phyloP scores from a whole-genome alignment of 2,797 vertebrate species.

The Lates japonicus region DNA sequence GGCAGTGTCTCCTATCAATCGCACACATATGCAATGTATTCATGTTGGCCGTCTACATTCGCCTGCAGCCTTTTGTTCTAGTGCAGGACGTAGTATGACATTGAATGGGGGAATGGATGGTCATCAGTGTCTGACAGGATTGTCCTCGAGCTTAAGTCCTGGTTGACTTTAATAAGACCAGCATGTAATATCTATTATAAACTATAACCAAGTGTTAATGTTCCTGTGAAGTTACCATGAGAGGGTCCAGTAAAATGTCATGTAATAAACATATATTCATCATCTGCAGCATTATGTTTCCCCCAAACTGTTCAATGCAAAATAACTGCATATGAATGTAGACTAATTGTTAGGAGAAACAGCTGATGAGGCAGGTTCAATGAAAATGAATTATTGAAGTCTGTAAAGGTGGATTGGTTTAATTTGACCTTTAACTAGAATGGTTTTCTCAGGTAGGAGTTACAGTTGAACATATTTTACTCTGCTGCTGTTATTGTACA shows the following conservation, averaged over 20 bases:
- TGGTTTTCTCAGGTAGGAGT: slow-evolving; percentile 16
- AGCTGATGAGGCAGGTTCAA: neutral
- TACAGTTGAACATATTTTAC: neutral
- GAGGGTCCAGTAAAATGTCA: too few relatives aligned
- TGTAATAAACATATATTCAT: neutral
- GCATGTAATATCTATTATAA: neutral
- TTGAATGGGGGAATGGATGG: too few relatives aligned
- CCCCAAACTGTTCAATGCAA: neutral
- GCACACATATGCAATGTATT: neutral
- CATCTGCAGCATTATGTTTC: neutral
- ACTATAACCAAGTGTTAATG: neutral
- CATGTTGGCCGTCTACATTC: neutral
- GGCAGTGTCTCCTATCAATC: neutral
- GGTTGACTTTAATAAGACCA: too few relatives aligned
- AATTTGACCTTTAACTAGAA: neutral
- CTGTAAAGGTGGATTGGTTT: neutral
- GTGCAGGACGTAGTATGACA: neutral
- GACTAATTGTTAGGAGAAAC: neutral
- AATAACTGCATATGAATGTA: neutral
- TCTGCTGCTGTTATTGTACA: neutral
- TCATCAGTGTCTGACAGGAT: too few relatives aligned
- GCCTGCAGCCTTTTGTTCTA: neutral
- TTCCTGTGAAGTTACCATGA: neutral
- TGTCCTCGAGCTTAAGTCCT: too few relatives aligned
- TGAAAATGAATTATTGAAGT: neutral